Conservation (phyloP, 1,140 invertebrate genomes). For the Mercenaria mercenaria region DNA sequence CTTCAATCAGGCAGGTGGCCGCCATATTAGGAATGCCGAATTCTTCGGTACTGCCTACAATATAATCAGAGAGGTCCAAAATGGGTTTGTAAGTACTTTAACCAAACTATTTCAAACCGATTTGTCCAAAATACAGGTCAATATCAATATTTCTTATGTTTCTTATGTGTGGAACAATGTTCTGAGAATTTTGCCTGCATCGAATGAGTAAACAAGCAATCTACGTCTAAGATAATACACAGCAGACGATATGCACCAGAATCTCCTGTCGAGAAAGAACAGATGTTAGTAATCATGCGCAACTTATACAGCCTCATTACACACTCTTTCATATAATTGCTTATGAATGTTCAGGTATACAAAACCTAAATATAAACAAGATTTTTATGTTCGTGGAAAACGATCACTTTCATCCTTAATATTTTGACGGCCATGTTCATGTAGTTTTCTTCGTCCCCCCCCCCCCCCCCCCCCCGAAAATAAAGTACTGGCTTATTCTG, state of each 20-base stretch:
- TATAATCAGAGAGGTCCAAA: neutral
- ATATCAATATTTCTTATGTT: neutral
- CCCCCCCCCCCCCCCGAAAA: no score
- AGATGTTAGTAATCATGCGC: neutral
- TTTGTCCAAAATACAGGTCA: neutral
- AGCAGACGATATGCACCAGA: neutral
- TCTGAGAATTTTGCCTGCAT: no score
- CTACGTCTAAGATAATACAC: neutral
- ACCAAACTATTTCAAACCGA: neutral
- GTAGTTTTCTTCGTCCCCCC: no score
- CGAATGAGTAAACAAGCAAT: neutral
- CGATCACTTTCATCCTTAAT: neutral
- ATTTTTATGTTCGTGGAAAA: no score
- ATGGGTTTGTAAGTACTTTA: neutral
- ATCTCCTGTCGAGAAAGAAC: neutral
- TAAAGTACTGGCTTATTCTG: no score
- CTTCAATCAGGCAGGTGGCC: neutral
- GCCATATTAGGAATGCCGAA: slow-evolving; percentile 6
- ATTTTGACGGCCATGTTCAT: neutral
- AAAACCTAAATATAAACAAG: neutral
- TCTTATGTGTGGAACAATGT: no score
- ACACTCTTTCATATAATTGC: neutral
- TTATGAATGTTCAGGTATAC: slow-evolving; percentile 14
- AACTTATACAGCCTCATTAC: neutral
- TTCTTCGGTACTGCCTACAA: slow-evolving; percentile 8